Base-by-base conservation (phyloP, 2,888 invertebrate species). In the Dicroscelio sp. region DNA sequence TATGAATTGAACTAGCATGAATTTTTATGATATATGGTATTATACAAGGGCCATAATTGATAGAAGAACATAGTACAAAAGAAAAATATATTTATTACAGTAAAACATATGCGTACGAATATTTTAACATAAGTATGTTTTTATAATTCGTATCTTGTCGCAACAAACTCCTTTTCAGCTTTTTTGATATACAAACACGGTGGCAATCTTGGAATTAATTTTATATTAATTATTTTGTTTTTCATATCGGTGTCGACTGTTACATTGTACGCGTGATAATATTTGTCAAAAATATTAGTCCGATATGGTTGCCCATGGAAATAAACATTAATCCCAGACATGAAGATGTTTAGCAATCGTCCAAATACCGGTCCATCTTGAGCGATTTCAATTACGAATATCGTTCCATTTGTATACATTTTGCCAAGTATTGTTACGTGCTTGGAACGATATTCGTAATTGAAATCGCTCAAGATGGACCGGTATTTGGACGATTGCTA, bases 361-460 rank as follows among this genome's bases (percentile, higher is more conserved):
- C 86, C 79, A 55, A 86, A 86, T 35, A 33, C 12, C 23, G 86
- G 78, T 48, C 78, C 71, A 38, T 79, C 38, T 33, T 79, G 79
- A 0, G 30, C 43, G 31, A 86, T 63, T 69, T 38, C 2, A 1
- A 27, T 25, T 30, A 79, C 60, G 14, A 86, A 27, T n/a, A 73
- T 35, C 30, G 86, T 86, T 25, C 71, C 79, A 23, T 17, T 0
- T 31, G 27, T 27, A 71, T 71, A 71, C 23, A 12, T 58, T 73
- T 48, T 2, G 2, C 48, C 48, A 48, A 48, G 48, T 48, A 48
- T 48, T 6, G 2, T n/a, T n/a, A n/a, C n/a, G n/a, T n/a, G n/a
- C n/a, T n/a, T n/a, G n/a, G n/a, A n/a, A n/a, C n/a, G n/a, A n/a
- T n/a, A n/a, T n/a, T n/a, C n/a, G n/a, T n/a, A n/a, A n/a, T n/a